Conservation (phyloP, 2,113 vertebrate genomes). For the Garra rufa region DNA sequence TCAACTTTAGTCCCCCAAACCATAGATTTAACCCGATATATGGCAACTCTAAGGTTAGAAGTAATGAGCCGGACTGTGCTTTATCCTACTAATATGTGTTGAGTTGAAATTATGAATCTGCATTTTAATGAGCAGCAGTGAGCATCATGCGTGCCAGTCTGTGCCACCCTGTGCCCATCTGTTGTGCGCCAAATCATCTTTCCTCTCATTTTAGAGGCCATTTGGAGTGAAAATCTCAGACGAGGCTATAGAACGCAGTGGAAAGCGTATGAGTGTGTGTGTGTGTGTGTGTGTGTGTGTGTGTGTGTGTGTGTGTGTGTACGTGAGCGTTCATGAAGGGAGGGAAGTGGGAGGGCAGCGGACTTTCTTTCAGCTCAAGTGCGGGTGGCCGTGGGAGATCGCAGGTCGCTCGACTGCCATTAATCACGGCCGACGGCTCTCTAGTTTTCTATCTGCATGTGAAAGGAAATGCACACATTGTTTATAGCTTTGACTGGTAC, state of each 20-base stretch:
- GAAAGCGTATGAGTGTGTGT: too few relatives aligned
- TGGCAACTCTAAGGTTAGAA: background rate
- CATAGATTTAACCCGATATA: background rate
- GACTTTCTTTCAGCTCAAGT: conserved; percentile 22
- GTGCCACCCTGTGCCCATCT: conserved; percentile 75
- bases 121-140: conserved; percentile 53
- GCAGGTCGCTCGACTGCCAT: conserved; percentile 69
- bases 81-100: conserved; percentile 1
- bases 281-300: background rate
- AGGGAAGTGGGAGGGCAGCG: conserved; percentile 27
- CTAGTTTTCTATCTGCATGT: conserved; percentile 74
- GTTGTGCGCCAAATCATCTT: conserved; percentile 56
- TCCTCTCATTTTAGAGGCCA: background rate
- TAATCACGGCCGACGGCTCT: conserved; percentile 75
- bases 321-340: conserved; percentile 35
- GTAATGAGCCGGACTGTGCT: background rate
- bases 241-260: background rate
- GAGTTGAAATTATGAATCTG: conserved; percentile 38
- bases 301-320: background rate
- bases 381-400: conserved; percentile 68
- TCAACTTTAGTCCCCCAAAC: background rate
- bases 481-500: conserved; percentile 29
- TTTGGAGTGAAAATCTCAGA: conserved; percentile 7
- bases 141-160: conserved; percentile 62
- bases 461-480: conserved; percentile 60